Base-by-base conservation (phyloP, 2,888 invertebrate genomes). In the Nymphalis polychloros region DNA sequence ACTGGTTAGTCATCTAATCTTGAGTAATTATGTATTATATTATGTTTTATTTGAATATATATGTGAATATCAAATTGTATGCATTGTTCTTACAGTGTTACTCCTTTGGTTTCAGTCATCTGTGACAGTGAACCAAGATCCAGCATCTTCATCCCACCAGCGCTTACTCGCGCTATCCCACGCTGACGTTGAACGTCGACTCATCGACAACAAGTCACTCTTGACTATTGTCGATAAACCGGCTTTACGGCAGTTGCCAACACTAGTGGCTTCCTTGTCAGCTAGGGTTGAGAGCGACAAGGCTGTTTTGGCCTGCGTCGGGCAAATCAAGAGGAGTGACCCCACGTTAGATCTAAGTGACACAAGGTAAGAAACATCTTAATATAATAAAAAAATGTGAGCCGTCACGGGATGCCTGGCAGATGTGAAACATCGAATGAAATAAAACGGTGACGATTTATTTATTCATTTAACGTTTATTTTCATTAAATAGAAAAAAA, bases 201-300 rank as follows among this genome's bases (percentile, higher is more conserved):
- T 98, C 65, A 98, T 98, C 79, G 97, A 98, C 89, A 98, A 98
- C 90, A 97, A 98, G 88, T 96, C 97, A 0, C 90, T 98, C 49
- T 92, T 97, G 72, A 98, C 97, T 59, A 95, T 97, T 69, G 92
- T 98, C 76, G 97, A 97, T 81, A 97, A 97, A 83, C 96, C 96
- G 46, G 95, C 95, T 4, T 85, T 98, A 77, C 95, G 97, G 79
- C 96, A 97, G 84, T 93, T 98, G 64, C 90, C 93, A 23, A 93
- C 94, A 1, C 92, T 98, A 70, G 94, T 95, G 52, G 93, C 95
- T 53, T 93, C 95, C 74, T 92, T 98, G 52, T 95, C 96, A 59
- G 94, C 95, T 31, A 93, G 98, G 72, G 97, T 98, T 59, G 97
- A 98, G 84, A 96, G 96, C 81, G 98, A 98, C 90, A 98, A 98